Evolutionary conservation across 2,797 vertebrate species (phyloP).

Genomic region (Sebastes dallii): DNA sequence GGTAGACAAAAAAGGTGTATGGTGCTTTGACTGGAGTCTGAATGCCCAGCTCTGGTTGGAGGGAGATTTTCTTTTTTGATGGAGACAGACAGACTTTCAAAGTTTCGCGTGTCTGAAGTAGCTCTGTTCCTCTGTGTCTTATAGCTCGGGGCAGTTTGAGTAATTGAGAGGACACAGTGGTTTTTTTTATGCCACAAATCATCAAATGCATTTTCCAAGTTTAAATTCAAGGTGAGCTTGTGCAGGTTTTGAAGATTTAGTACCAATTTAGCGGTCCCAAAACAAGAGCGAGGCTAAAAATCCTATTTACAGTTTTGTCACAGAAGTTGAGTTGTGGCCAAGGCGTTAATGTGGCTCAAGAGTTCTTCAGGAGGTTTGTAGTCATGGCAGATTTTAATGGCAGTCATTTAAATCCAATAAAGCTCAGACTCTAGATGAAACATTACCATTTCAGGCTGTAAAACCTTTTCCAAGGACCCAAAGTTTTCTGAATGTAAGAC

Average conservation of each 20-base stretch:
- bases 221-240: not conserved
- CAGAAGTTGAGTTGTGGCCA: not conserved
- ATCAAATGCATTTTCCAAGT: conserved; percentile 3
- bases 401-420: conserved; percentile 49
- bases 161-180: not conserved
- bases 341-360: not conserved
- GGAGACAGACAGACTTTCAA: not conserved
- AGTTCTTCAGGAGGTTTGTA: conserved; percentile 18
- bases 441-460: not conserved
- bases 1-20: not conserved
- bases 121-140: conserved; percentile 14
- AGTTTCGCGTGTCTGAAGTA: conserved; percentile 2
- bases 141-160: conserved; percentile 16
- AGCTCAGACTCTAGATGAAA: conserved; percentile 3
- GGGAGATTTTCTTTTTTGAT: not conserved
- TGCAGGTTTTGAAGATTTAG: conserved; percentile 4
- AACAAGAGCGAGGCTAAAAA: conserved; percentile 2
- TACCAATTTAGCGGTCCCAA: not conserved
- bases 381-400: conserved; percentile 33
- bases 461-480: not conserved
- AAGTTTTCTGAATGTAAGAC: not conserved
- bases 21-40: not conserved
- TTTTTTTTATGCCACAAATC: not conserved
- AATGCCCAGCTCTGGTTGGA: not conserved
- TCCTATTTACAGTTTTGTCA: conserved; percentile 26